A percentile compares a stretch with the other conserved stretches of the same genome.
These are phyloP conservation scores for Triplophysa dalaica DNA, from an alignment of 2,113 vertebrate genomes.

Conservation along the genomic window DNA sequence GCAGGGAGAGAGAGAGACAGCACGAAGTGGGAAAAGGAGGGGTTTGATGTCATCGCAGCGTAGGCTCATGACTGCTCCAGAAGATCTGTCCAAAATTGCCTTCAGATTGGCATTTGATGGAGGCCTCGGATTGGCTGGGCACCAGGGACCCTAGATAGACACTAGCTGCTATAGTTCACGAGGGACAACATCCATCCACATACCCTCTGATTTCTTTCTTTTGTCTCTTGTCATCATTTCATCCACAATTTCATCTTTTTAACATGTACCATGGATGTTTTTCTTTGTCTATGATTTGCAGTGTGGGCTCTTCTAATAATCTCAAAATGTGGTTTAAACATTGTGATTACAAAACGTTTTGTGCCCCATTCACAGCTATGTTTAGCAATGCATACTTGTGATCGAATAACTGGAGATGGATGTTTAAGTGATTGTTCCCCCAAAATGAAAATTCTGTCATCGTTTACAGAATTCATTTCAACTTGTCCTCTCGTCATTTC, in stretches of 20 bases:
- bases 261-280: not conserved
- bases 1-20: constrained; percentile 37
- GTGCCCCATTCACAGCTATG: too few relatives aligned
- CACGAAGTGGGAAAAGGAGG: constrained; percentile 15
- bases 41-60: constrained; percentile 4
- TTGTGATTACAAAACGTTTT: too few relatives aligned
- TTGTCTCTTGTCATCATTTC: constrained; percentile 26
- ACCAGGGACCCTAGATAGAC: not conserved
- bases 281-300: not conserved
- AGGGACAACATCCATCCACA: constrained; percentile 12
- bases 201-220: not conserved
- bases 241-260: not conserved
- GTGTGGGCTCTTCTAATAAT: too few relatives aligned
- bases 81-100: constrained; percentile 20
- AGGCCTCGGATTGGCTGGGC: constrained; percentile 15
- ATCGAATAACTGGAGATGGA: too few relatives aligned
- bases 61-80: constrained; percentile 20
- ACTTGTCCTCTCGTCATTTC: too few relatives aligned
- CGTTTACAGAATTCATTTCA: too few relatives aligned
- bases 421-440: too few relatives aligned
- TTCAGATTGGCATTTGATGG: constrained; percentile 31
- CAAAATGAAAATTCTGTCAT: too few relatives aligned
- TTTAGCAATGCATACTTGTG: too few relatives aligned
- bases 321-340: too few relatives aligned
- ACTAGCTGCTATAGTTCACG: constrained; percentile 15